These are phyloP conservation scores for Eristalis pertinax DNA, from an alignment of 2,888 invertebrate species.

Conservation along the genomic window DNA sequence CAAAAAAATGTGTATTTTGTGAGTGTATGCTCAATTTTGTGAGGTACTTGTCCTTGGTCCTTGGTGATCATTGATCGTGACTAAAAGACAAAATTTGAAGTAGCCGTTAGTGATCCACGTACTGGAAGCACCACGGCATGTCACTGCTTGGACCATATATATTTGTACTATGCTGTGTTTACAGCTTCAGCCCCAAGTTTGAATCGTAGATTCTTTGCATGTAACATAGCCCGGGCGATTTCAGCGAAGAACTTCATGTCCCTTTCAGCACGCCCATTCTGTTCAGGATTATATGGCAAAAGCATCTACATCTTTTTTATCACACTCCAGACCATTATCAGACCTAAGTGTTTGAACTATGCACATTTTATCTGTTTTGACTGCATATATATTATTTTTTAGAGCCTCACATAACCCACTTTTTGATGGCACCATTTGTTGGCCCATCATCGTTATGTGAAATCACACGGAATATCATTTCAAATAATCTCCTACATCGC, in stretches of 20 bases:
- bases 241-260: conserved; percentile 10
- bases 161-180: background rate
- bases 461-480: no score
- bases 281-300: conserved; percentile 17
- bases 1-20: no score
- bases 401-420: background rate
- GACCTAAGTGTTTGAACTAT: background rate
- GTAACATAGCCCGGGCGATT: background rate
- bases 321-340: background rate
- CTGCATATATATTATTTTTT: background rate
- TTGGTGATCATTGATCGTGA: no score
- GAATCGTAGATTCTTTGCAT: background rate
- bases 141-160: no score
- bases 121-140: no score
- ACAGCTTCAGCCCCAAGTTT: conserved; percentile 12
- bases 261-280: conserved; percentile 7
- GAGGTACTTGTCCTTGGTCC: no score
- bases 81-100: no score
- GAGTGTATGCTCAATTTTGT: no score
- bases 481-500: no score
- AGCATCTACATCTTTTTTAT: background rate
- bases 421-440: background rate
- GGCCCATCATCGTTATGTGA: no score
- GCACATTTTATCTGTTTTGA: background rate
- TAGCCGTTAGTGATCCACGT: no score